These are phyloP conservation scores for Branchinecta sandiegonensis DNA, from an alignment of 2,888 invertebrate genomes.

Conservation along the genomic window DNA sequence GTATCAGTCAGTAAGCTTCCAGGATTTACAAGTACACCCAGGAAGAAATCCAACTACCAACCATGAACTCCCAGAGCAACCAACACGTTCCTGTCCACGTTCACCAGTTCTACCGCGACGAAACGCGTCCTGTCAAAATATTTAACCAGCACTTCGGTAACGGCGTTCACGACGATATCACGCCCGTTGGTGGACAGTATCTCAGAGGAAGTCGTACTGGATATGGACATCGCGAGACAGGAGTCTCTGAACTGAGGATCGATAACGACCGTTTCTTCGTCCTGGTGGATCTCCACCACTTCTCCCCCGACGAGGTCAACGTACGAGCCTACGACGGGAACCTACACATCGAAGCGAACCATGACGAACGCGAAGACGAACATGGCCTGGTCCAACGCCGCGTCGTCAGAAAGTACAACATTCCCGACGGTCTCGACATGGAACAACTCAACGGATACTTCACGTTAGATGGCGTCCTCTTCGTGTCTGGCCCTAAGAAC, in stretches of 20 bases:
- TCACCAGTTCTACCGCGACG: constrained; percentile 9
- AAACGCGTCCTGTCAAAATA: neutral
- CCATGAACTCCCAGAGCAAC: neutral
- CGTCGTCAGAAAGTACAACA: neutral
- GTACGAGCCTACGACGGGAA: neutral
- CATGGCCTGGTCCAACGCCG: constrained; percentile 6
- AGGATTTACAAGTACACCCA: too few species aligned
- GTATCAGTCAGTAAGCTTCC: too few species aligned
- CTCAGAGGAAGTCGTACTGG: neutral
- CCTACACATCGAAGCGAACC: neutral
- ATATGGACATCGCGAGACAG: neutral
- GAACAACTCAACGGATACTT: neutral
- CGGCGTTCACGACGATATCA: neutral
- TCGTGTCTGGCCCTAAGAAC: constrained; percentile 2
- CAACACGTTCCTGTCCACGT: neutral
- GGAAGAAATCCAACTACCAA: neutral
- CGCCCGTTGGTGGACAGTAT: neutral
- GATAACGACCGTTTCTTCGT: constrained; percentile 9
- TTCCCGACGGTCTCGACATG: neutral
- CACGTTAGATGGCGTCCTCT: neutral
- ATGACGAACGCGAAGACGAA: constrained; percentile 7
- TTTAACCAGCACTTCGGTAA: constrained; percentile 3
- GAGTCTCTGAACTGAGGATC: constrained; percentile 5
- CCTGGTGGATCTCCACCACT: neutral
- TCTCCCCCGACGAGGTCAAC: constrained; percentile 2